These are phyloP conservation scores for Erebia aethiops DNA, from an alignment of 2,888 invertebrate genomes.

Conservation along the genomic window DNA sequence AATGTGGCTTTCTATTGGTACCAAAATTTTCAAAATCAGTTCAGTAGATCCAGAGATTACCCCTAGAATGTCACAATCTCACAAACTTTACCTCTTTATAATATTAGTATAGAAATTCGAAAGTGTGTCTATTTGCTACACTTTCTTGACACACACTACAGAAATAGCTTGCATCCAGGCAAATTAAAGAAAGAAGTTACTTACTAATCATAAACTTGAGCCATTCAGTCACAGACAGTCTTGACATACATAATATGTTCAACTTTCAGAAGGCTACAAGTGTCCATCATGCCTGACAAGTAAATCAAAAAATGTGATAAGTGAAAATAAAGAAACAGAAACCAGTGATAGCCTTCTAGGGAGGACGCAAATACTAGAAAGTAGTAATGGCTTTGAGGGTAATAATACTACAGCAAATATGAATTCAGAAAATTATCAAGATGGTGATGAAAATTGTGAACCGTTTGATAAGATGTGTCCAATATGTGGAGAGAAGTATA, in stretches of 20 bases:
- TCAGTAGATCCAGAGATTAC: too few species aligned
- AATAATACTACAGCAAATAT: constrained; percentile 61
- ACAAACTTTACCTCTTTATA: too few species aligned
- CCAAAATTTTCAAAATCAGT: too few species aligned
- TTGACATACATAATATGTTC: not conserved
- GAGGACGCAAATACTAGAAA: constrained; percentile 77
- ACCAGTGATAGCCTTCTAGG: constrained; percentile 77
- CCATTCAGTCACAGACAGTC: too few species aligned
- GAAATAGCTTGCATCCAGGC: too few species aligned
- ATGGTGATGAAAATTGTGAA: constrained; percentile 42
- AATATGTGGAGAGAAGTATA: constrained; percentile 87
- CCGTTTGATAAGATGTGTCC: constrained; percentile 86
- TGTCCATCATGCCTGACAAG: constrained; percentile 67
- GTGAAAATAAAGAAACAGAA: constrained; percentile 77
- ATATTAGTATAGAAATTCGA: too few species aligned
- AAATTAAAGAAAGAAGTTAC: too few species aligned
- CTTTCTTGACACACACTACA: too few species aligned
- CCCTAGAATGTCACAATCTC: too few species aligned
- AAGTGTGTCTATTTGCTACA: too few species aligned
- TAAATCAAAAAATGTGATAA: constrained; percentile 58
- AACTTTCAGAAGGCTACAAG: constrained; percentile 71
- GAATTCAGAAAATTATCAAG: constrained; percentile 51
- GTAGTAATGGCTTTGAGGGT: constrained; percentile 65
- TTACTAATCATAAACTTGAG: too few species aligned
- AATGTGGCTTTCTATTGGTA: too few species aligned